Evolutionary conservation across 2,797 vertebrate species (phyloP).

Genomic region (Neosilurus mollespiculum): DNA sequence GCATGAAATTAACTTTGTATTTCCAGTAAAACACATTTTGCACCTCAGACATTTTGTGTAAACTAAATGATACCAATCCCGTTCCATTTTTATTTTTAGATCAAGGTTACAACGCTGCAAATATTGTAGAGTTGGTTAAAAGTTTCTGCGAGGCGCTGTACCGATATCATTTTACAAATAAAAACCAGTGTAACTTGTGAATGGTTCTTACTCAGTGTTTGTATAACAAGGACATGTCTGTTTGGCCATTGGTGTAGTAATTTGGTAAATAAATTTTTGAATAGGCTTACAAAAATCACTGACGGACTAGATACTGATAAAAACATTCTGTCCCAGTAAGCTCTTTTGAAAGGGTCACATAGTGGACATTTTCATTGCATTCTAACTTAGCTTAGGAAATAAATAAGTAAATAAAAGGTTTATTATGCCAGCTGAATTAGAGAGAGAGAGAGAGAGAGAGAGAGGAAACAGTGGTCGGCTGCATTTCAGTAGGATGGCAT

Average conservation of each 20-base stretch:
- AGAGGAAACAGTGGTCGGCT: not conserved
- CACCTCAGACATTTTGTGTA: not conserved
- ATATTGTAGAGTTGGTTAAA: not conserved
- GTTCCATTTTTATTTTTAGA: not conserved
- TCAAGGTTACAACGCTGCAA: not conserved
- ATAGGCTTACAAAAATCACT: not conserved
- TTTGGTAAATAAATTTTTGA: not conserved
- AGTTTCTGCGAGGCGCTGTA: not conserved
- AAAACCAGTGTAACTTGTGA: not conserved
- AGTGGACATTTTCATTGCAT: not conserved
- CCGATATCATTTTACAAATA: not conserved
- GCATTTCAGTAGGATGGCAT: not conserved
- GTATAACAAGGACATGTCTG: not conserved
- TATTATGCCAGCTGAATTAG: conserved; percentile 1
- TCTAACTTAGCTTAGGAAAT: not conserved
- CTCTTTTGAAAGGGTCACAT: not conserved
- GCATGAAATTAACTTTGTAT: no score
- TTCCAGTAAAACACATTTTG: no score
- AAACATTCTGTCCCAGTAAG: not conserved
- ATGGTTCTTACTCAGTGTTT: not conserved
- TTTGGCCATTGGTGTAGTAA: not conserved
- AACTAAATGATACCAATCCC: not conserved
- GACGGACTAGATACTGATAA: not conserved
- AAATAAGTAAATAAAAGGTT: not conserved
- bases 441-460: not conserved